Percentiles rank a stretch among this genome's conserved stretches.
phyloP scores from a whole-genome alignment of 2,888 invertebrate species.

The Ypsolopha scabrella region DNA sequence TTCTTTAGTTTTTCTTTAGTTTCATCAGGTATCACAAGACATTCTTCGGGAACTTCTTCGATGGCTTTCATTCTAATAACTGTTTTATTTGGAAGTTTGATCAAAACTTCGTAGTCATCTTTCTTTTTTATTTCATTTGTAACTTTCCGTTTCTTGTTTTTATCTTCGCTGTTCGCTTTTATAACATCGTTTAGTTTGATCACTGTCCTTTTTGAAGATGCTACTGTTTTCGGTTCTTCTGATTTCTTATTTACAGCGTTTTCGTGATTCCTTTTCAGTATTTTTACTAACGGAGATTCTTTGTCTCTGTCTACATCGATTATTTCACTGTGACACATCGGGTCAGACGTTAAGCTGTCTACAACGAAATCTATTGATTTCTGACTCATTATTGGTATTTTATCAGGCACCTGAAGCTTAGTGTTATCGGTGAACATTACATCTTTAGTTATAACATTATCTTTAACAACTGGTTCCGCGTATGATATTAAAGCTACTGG shows the following conservation, averaged over 20 bases:
- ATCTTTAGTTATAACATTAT: conserved; percentile 26
- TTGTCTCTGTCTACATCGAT: conserved; percentile 11
- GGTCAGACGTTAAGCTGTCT: conserved; percentile 43
- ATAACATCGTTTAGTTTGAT: conserved; percentile 10
- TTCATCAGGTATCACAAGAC: conserved; percentile 21
- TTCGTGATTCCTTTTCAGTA: conserved; percentile 8
- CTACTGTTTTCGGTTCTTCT: not conserved
- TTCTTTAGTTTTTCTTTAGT: conserved; percentile 41
- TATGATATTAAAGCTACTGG: conserved; percentile 23
- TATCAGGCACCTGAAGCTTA: conserved; percentile 20
- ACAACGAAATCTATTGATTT: conserved; percentile 57
- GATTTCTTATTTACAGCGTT: conserved; percentile 1
- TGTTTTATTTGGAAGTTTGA: conserved; percentile 48
- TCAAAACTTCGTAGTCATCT: conserved; percentile 44
- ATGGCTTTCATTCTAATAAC: conserved; percentile 43
- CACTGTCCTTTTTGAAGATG: conserved; percentile 3
- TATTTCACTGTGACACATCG: conserved; percentile 13
- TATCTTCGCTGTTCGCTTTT: not conserved
- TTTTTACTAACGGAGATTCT: conserved; percentile 10
- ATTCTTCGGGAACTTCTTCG: conserved; percentile 21
- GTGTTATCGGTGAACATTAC: conserved; percentile 18
- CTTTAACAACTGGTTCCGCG: conserved; percentile 29
- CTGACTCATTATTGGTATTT: conserved; percentile 54
- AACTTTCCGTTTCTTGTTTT: conserved; percentile 9
- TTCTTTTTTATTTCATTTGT: conserved; percentile 8